These are phyloP conservation scores for Achroia grisella DNA, from an alignment of 1,140 invertebrate genomes.

Conservation along the genomic window DNA sequence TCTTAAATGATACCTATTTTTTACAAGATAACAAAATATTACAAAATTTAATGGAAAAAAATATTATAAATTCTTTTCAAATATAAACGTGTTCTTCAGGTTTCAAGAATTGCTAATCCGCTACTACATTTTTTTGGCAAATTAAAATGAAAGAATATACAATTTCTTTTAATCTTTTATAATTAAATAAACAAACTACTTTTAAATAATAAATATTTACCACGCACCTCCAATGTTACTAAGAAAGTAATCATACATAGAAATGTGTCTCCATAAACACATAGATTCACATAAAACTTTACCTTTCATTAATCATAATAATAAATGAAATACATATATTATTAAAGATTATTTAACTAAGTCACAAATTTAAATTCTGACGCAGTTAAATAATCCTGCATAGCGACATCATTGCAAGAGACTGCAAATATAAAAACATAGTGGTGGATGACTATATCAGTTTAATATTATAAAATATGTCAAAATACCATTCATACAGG, in stretches of 20 bases:
- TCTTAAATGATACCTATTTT: constrained; percentile 49
- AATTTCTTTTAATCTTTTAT: constrained; percentile 23
- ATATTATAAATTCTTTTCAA: background rate
- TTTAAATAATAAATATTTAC: constrained; percentile 53
- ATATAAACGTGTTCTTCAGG: no score
- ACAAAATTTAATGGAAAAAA: constrained; percentile 27
- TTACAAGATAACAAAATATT: constrained; percentile 55
- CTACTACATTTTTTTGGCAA: constrained; percentile 17
- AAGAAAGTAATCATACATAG: constrained; percentile 26
- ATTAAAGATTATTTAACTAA: no score
- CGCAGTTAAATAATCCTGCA: no score
- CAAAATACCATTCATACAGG: no score
- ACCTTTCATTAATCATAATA: no score
- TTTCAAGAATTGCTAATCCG: background rate
- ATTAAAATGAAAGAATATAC: constrained; percentile 14
- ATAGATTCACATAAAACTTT: no score
- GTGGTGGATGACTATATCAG: no score
- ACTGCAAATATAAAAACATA: no score
- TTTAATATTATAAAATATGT: no score
- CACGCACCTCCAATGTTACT: constrained; percentile 31
- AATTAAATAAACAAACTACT: constrained; percentile 36
- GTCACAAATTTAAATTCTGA: no score
- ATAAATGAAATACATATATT: no score
- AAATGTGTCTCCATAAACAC: constrained; percentile 33
- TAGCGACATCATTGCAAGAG: no score